A percentile compares a stretch with the other conserved stretches of the same genome.
These are phyloP conservation scores for Aeoliscus strigatus DNA, from an alignment of 2,797 vertebrate genomes.

Conservation along the genomic window DNA sequence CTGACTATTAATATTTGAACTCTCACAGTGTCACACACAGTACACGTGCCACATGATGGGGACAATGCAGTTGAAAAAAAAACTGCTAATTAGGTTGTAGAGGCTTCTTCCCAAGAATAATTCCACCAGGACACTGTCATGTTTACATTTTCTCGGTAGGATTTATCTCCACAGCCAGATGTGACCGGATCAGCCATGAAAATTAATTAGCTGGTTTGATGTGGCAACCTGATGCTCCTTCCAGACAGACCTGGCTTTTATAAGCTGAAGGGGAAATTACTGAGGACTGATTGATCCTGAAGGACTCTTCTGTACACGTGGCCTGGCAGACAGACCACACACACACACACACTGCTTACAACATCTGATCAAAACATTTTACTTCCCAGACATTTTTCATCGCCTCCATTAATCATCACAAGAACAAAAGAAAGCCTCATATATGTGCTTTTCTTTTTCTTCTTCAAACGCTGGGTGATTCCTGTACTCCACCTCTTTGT, in stretches of 20 bases:
- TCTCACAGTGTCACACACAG: slow-evolving; percentile 6
- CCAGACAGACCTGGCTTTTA: slow-evolving; percentile 71
- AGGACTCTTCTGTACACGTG: slow-evolving; percentile 62
- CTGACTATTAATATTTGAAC: slow-evolving; percentile 9
- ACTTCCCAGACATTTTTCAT: slow-evolving; percentile 16
- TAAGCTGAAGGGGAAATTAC: slow-evolving; percentile 69
- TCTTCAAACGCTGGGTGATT: no score
- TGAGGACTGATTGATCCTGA: slow-evolving; percentile 72
- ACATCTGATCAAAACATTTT: slow-evolving; percentile 29
- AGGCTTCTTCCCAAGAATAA: slow-evolving; percentile 42
- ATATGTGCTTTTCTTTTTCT: no score
- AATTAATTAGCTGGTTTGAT: slow-evolving; percentile 76
- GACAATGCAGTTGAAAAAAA: slow-evolving; percentile 24
- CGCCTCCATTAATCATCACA: slow-evolving; percentile 1
- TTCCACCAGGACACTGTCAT: slow-evolving; percentile 44
- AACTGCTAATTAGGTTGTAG: slow-evolving; percentile 50
- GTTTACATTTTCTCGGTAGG: slow-evolving; percentile 67
- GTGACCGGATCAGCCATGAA: slow-evolving; percentile 69
- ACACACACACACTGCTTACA: slow-evolving; percentile 13
- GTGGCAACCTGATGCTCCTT: slow-evolving; percentile 67
- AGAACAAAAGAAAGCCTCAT: no score
- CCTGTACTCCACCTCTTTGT: slow-evolving; percentile 6
- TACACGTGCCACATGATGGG: slow-evolving; percentile 3
- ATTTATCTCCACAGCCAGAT: slow-evolving; percentile 71
- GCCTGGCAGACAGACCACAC: slow-evolving; percentile 29